These are phyloP conservation scores for Vandiemenella viatica DNA, from an alignment of 2,888 invertebrate species.

Conservation along the genomic window DNA sequence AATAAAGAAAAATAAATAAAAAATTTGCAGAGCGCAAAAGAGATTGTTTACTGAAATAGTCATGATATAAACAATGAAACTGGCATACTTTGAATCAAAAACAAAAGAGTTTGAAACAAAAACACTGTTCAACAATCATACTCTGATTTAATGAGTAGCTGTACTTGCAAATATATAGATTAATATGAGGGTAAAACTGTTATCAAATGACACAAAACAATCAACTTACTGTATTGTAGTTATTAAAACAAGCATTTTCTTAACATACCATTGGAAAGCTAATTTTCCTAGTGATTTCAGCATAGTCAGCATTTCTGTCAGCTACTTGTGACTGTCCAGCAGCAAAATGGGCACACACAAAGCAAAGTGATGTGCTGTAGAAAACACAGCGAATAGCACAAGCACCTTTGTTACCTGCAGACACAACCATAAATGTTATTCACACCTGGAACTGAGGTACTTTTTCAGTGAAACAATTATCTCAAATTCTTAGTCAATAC, in stretches of 20 bases:
- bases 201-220: too few relatives aligned
- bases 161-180: too few relatives aligned
- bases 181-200: too few relatives aligned
- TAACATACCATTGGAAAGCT: constrained; percentile 61
- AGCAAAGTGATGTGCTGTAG: constrained; percentile 87
- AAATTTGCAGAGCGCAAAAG: too few relatives aligned
- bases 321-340: constrained; percentile 93
- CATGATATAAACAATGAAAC: too few relatives aligned
- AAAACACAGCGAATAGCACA: constrained; percentile 77
- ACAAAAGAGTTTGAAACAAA: not conserved
- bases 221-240: too few relatives aligned
- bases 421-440: too few relatives aligned
- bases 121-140: not conserved
- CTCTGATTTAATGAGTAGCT: too few relatives aligned
- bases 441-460: too few relatives aligned
- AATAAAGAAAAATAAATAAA: too few relatives aligned
- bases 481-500: not conserved
- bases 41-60: too few relatives aligned
- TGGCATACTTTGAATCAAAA: too few relatives aligned
- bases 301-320: constrained; percentile 92
- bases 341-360: constrained; percentile 97
- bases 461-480: not conserved
- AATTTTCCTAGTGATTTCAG: constrained; percentile 84
- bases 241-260: not conserved
- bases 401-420: constrained; percentile 83